Evolutionary conservation across 2,797 vertebrate species (phyloP), one percentile per base, ranked within the genome.

Genomic region (Xenops minutus): DNA sequence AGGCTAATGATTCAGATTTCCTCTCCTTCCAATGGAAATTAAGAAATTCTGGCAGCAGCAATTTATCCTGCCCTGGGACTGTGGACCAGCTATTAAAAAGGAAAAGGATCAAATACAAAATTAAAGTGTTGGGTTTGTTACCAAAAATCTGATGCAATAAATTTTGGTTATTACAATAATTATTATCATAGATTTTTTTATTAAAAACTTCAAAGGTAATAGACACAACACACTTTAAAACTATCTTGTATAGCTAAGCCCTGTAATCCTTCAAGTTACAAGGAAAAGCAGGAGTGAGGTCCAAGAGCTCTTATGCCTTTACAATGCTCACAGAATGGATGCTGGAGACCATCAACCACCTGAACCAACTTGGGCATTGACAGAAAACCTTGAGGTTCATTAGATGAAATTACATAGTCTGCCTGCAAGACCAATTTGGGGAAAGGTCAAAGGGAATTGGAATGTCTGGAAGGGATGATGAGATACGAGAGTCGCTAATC

Each of bases 191-290:
- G 4, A 24, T 27, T 32, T 37, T 69, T 66, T 85, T 12, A 66
- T 30, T 14, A 14, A 63, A 75, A 69, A 51, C 9, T 13, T 75
- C 27, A 58, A 44, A 77, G 20, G 24, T 44, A 36, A 71, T 32
- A 67, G 14, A 52, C 49, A 82, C 49, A 72, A 54, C 19, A 51
- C 36, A 72, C 12, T 64, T 71, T 14, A 48, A 71, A 87, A 49
- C 11, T 68, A 62, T 5, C n/a, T 48, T 30, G 13, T 26, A 32
- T 12, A 74, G 5, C 19, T 7, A 17, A 78, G 12, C 2, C 14
- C 23, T 29, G 2, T 13, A 62, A n/a, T 17, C 59, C 7, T 51
- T 55, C 17, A 34, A 71, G 27, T 7, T 61, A 78, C 0, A 1
- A 83, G 52, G 43, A 76, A 72, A 48, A 81, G 67, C 71, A 83